Evolutionary conservation across 1,140 invertebrate species (phyloP), one percentile per base, ranked within the genome.

Genomic region (Dendroctonus valens): DNA sequence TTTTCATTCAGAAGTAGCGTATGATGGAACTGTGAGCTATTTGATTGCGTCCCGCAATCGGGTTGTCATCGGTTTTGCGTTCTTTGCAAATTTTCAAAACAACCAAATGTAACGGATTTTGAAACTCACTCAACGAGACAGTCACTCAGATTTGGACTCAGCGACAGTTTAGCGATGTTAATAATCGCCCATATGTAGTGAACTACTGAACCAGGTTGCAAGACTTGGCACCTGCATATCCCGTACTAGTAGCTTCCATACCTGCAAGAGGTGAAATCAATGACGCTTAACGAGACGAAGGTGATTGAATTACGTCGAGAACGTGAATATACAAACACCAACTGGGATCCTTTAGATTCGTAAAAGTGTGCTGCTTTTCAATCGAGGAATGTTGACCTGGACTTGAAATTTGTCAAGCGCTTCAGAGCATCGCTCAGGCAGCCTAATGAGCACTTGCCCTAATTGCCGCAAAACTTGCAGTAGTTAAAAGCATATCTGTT

Each of bases 171-270:
- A 41, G 59, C 58, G 38, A 71, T 54, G 9, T 40, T n/a, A n/a
- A n/a, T n/a, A 15, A 38, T 73, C 61, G 38, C 69, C 68, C n/a
- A 73, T 41, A 6, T 65, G 38, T 14, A 53, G 70, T 44, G 68
- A n/a, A n/a, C n/a, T n/a, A n/a, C 63, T 0, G 59, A 54, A 42
- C 57, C 46, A 4, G 65, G 8, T 5, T 65, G 41, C 6, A 60
- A n/a, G 12, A 65, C 49, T 6, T 40, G 8, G 6, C 9, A n/a
- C 37, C 5, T 68, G 41, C 50, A 12, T n/a, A 9, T 59, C 50
- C 73, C 78, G 65, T 66, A 69, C 7, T 65, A 66, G 60, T 75
- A 73, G 41, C 75, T 77, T 5, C 73, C 74, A 70, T 46, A 41
- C 79, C 73, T 12, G 77, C 40, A 11, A 53, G 57, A 49, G 15